These are phyloP conservation scores for Melanocharis versteri DNA, from an alignment of 2,113 vertebrate genomes.

Conservation along the genomic window DNA sequence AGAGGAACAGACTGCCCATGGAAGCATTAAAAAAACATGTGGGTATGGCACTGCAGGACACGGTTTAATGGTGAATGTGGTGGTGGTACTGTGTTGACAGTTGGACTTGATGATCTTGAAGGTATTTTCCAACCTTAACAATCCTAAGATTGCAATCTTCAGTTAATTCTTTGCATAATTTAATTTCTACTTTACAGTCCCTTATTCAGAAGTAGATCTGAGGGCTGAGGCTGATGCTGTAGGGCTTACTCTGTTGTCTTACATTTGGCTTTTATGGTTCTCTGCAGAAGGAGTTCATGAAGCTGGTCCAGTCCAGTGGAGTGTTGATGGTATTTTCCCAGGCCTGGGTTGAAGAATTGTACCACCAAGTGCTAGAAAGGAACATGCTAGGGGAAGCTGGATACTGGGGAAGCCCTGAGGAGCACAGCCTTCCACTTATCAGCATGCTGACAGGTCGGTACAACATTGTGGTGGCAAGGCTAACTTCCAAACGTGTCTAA, in stretches of 20 bases:
- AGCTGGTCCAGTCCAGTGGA: constrained; percentile 88
- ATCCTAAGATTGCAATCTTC: background rate
- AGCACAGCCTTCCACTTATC: constrained; percentile 85
- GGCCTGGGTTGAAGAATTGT: constrained; percentile 93
- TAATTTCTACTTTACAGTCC: background rate
- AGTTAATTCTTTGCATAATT: background rate
- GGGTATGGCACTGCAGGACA: background rate
- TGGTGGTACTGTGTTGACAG: background rate
- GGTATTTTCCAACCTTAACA: background rate
- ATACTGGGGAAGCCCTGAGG: constrained; percentile 86
- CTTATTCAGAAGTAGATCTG: background rate
- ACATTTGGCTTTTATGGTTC: background rate
- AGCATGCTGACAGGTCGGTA: constrained; percentile 89
- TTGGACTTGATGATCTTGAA: background rate
- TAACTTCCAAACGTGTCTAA: background rate
- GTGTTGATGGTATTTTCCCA: constrained; percentile 92
- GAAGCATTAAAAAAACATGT: background rate
- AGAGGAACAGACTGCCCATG: background rate
- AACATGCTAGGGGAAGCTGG: constrained; percentile 93
- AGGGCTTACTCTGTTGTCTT: background rate
- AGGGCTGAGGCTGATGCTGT: background rate
- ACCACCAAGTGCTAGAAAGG: constrained; percentile 88
- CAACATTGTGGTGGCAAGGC: background rate
- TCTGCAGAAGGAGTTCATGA: constrained; percentile 92
- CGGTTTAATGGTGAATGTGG: background rate